Base-by-base conservation (phyloP, 64 coral and sea anemone genomes). In the Montipora foliosa region DNA sequence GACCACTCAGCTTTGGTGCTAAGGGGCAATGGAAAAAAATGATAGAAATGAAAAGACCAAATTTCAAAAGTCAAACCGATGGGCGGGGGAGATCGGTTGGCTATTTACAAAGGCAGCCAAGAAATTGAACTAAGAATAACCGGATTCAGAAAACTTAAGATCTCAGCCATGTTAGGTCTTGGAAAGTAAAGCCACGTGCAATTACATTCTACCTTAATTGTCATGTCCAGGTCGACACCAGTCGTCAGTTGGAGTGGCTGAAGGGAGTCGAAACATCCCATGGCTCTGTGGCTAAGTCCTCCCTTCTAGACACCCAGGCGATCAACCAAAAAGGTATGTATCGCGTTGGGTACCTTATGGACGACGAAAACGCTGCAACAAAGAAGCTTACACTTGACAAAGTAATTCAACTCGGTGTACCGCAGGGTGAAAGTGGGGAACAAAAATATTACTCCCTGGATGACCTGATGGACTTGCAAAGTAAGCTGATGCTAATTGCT, bases 221-320 rank as follows among this genome's bases (percentile, higher is more conserved):
- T 3, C 20, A 22, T 88, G 8, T 89, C 10, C 60, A 96, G 95
- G 62, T 75, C 3, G 95, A 97, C 49, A 97, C 95, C 6, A 78
- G 86, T 17, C 77, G 77, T 46, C 95, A 94, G 14, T 44, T 97
- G 7, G 92, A 97, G 22, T 99, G 97, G 97, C 78, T 99, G 8
- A 94, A 94, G 47, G 82, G 75, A 13, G 89, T 99, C 5, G 86
- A 96, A 79, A 92, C 79, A 51, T 99, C 94, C 1, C 94, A 96
- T 80, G 97, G 97, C 64, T 96, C 94, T 1, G 97, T 99, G 20
- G 94, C 88, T 6, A 79, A 92, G 49, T 92, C 97, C n/a, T 93
- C 95, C 2, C 66, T 94, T 20, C 49, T 96, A 80, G 87, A 90
- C 75, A 82, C 92, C 44, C 62, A 90, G 44, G 79, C 88, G 8